Base-by-base conservation (phyloP, 2,797 vertebrate genomes). In the Darevskia mixta region DNA sequence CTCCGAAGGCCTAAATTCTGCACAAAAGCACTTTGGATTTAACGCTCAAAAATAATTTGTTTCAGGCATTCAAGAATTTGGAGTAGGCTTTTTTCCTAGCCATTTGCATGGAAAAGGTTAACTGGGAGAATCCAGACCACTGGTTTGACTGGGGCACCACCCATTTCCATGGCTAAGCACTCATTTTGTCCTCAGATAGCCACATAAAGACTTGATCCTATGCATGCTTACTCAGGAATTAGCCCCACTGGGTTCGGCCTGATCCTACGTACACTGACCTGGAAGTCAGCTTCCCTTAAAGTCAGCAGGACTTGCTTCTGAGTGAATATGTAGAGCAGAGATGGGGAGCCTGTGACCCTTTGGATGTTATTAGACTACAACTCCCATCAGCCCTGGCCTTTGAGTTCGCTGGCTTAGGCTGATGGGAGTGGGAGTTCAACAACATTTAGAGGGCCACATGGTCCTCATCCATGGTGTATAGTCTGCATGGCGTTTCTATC, bases 21-120 rank as follows among this genome's bases (percentile, higher is more conserved):
- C 45, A 80, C 13, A n/a, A 58, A 79, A n/a, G 45, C 35, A 58
- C 32, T 2, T 80, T 45, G 38, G 8, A 38, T 38, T 72, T 71
- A 35, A 86, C 75, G 17, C 82, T 91, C 86, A 88, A 32, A 79
- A 80, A 77, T 11, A 35, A 85, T 89, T 76, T 9, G 11, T 1
- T 85, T 49, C 76, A 32, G 38, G 20, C 20, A 1, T 61, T 49
- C 23, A 58, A 80, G 29, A 38, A 86, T n/a, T 18, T 11, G 6
- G n/a, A 45, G 73, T 9, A 64, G 61, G 49, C 18, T 11, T 29
- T 71, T 69, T 45, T 29, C 41, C 38, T 58, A 58, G 7, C 5
- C 5, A 32, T 83, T 84, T 64, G 15, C 20, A 11, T 25, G 18
- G n/a, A 45, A 11, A 32, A 88, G 3, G 29, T 27, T n/a, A 41